Conservation (phyloP, 2,113 vertebrate species). For the Montifringilla adamsi region DNA sequence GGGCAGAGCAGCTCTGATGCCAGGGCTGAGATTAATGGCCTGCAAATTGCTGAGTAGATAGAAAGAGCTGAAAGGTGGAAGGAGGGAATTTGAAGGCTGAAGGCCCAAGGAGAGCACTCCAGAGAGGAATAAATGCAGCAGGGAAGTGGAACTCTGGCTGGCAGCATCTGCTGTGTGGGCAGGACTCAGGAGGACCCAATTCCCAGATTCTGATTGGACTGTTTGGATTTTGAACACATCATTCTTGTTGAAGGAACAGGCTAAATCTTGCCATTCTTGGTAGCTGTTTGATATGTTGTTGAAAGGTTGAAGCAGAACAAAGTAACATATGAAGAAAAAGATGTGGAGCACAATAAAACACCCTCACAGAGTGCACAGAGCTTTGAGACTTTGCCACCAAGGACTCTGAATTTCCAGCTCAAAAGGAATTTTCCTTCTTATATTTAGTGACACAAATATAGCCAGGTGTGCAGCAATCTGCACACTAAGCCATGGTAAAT, state of each 20-base stretch:
- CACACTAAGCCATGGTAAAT: neutral
- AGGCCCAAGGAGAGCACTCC: neutral
- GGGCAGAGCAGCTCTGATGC: neutral
- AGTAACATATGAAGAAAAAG: neutral
- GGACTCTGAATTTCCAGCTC: neutral
- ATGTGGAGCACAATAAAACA: neutral
- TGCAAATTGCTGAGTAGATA: neutral
- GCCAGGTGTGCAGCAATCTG: neutral
- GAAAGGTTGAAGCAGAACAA: neutral
- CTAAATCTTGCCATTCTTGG: neutral
- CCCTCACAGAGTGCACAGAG: neutral
- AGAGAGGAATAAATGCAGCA: neutral
- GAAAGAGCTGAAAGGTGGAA: neutral
- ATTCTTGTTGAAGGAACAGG: neutral
- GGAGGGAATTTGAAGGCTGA: neutral
- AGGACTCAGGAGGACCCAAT: neutral
- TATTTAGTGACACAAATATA: neutral
- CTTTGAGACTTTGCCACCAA: neutral
- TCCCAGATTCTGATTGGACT: neutral
- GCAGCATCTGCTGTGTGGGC: neutral
- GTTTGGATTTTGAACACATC: neutral
- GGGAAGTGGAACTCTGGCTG: neutral
- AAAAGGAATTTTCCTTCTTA: neutral
- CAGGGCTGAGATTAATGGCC: neutral
- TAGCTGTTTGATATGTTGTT: neutral